Evolutionary conservation across 2,888 invertebrate genomes (phyloP).

Genomic region (Lasioglossum calceatum): DNA sequence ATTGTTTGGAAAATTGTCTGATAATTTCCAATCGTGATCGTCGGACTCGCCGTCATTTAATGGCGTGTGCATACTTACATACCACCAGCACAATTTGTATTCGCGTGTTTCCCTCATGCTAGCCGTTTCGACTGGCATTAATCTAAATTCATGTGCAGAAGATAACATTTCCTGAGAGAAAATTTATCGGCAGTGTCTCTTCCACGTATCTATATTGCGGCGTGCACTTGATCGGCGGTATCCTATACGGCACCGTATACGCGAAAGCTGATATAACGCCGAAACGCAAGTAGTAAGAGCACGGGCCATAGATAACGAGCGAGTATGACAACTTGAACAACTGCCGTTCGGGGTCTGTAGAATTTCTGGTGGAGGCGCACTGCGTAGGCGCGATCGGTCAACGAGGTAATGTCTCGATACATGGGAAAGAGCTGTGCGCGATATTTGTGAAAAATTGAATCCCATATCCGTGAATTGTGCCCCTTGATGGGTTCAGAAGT

Average conservation of each 20-base stretch:
- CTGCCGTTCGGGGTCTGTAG: not conserved
- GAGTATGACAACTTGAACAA: slow-evolving; percentile 18
- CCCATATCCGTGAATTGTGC: not conserved
- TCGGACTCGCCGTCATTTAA: not conserved
- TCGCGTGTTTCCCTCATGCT: not conserved
- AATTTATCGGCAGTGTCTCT: slow-evolving; percentile 40
- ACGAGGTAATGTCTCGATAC: not conserved
- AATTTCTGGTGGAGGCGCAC: not conserved
- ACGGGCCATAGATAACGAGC: slow-evolving; percentile 6
- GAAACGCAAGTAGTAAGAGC: not conserved
- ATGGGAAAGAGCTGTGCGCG: not conserved
- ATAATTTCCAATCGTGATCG: not conserved
- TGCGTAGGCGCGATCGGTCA: not conserved
- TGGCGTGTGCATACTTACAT: not conserved
- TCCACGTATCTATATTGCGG: slow-evolving; percentile 1
- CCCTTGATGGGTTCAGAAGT: not conserved
- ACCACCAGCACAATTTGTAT: not conserved
- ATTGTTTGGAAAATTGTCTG: not conserved
- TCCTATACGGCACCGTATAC: not conserved
- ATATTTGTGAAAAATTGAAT: not conserved
- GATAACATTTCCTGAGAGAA: not conserved
- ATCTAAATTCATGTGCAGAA: slow-evolving; percentile 10
- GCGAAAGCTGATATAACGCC: slow-evolving; percentile 1
- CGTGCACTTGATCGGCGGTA: slow-evolving; percentile 32
- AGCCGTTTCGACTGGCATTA: not conserved